A percentile compares a stretch with the other conserved stretches of the same genome.
Evolutionary conservation across 2,113 vertebrate genomes (phyloP).

Genomic region (Siniperca knerii): DNA sequence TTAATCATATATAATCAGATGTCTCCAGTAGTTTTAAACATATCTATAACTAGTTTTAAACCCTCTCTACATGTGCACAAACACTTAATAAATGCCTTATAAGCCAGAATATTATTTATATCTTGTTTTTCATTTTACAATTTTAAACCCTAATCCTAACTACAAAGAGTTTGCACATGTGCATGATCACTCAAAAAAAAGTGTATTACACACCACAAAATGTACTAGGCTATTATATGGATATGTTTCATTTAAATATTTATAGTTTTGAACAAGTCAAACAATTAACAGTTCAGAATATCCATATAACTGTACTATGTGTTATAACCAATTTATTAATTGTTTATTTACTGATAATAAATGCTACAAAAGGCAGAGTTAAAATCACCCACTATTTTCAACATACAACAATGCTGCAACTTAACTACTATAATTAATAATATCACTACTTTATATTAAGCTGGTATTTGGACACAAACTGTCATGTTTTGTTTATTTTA

Average conservation of each 20-base stretch:
- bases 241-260: no score
- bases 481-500: background rate
- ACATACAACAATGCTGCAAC: background rate
- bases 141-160: background rate
- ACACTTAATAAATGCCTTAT: no score
- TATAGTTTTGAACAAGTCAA: no score
- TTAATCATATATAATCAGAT: no score
- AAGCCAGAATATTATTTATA: no score
- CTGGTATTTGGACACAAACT: constrained; percentile 7
- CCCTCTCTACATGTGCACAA: no score
- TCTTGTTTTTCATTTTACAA: no score
- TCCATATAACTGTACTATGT: background rate
- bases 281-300: no score
- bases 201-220: background rate
- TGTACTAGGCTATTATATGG: no score
- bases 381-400: background rate
- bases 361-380: background rate
- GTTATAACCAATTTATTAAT: background rate
- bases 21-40: no score
- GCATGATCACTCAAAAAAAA: background rate
- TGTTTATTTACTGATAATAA: background rate
- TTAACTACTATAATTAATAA: background rate
- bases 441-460: background rate
- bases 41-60: no score
- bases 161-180: background rate